Base-by-base conservation (phyloP, 2,888 invertebrate genomes). In the Mythimna pallens region DNA sequence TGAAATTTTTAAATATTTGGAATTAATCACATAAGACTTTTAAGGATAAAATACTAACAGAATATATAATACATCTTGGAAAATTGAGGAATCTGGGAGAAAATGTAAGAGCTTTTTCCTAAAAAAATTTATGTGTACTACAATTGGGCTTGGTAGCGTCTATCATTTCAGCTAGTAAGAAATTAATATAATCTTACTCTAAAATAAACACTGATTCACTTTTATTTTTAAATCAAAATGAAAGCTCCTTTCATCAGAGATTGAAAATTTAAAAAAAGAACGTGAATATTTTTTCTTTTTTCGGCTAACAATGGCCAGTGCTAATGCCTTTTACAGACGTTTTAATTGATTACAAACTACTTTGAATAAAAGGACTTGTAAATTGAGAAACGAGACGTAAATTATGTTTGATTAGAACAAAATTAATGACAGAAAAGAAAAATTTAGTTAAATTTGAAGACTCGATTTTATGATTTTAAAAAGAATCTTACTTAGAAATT, bases 231-330 rank as follows among this genome's bases (percentile, higher is more conserved):
- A 82, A 55, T 67, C 0, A 43, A n/a, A 66, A 64, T 34, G 5
- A 61, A 71, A 64, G 22, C 52, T 59, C 43, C 12, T 47, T 61
- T 65, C 34, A n/a, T 17, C 43, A 25, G 12, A 61, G 52, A 65
- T 34, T 30, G 54, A 57, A 71, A 25, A 67, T 71, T 66, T 12
- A 54, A 70, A 63, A 67, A 70, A 57, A 47, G 54, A 55, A 55
- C 40, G 22, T 9, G 10, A 0, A 0, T 34, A 0, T 52, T 54
- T 47, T 43, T 59, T 59, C 6, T 62, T 59, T 77, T 77, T 65
- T 65, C 14, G n/a, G 12, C 17, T 47, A 14, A 58, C 81, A 62
- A 76, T 65, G 52, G 62, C 52, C 65, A 65, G 70, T 58, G 65
- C 20, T 70, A 62, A 54, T 65, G 76, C 36, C 34, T 65, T 62